Percentiles rank a stretch among this genome's conserved stretches.
Conservation (phyloP, 1,140 invertebrate species). For the Pygmarrhopalites habei region DNA sequence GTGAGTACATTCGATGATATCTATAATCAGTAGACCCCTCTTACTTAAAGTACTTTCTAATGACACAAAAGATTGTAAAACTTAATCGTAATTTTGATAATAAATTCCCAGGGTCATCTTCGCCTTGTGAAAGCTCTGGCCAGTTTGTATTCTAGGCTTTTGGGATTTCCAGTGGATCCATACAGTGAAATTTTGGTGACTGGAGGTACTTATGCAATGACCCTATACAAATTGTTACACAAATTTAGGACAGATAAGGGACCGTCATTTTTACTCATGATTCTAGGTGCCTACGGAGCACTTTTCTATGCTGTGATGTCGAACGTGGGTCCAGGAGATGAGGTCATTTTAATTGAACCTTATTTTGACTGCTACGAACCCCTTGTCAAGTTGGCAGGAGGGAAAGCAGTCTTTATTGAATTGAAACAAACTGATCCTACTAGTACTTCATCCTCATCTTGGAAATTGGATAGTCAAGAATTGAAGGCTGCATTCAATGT, state of each 20-base stretch:
- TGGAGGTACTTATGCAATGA: no score
- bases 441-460: conserved; percentile 13
- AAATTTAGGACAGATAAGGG: no score
- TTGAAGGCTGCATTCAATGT: conserved; percentile 17
- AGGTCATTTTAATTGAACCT: conserved; percentile 54
- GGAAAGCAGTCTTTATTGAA: conserved; percentile 77
- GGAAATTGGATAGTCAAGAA: conserved; percentile 22
- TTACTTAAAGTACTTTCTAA: no score
- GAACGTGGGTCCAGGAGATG: conserved; percentile 25
- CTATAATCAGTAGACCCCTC: background rate
- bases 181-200: conserved; percentile 80
- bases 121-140: conserved; percentile 74
- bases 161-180: conserved; percentile 67
- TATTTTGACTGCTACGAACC: conserved; percentile 97
- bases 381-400: conserved; percentile 83
- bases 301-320: conserved; percentile 32
- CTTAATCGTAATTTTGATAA: no score
- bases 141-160: conserved; percentile 73
- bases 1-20: conserved; percentile 15
- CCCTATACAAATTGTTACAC: no score
- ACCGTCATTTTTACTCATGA: no score
- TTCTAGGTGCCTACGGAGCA: conserved; percentile 72
- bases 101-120: conserved; percentile 74
- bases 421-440: conserved; percentile 62
- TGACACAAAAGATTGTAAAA: no score